Base-by-base conservation (phyloP, 2,888 invertebrate species). In the Ischnura elegans region DNA sequence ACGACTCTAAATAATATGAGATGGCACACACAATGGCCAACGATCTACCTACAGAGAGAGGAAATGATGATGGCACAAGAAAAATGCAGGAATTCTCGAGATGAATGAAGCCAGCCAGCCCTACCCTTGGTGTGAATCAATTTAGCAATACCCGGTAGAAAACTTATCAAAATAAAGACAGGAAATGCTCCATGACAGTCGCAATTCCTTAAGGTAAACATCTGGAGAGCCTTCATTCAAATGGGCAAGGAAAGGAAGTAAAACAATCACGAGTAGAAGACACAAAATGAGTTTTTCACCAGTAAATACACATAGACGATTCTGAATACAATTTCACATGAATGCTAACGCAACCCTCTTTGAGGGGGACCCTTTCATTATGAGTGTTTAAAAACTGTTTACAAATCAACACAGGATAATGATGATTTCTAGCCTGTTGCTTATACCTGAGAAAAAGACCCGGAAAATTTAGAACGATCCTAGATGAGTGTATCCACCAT, bases 371-470 rank as follows among this genome's bases (percentile, higher is more conserved):
- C 45, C 61, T 36, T 25, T 43, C 51, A 43, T 76, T 19, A 36
- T 90, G 90, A 90, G 90, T 90, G 90, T 90, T 43, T 87, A 51
- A 87, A 87, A 55, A 87, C 55, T 87, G 55, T 51, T 87, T 61
- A 90, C 55, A 90, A 90, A 55, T 45, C 55, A 90, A 36, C 36
- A 90, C 43, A 61, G 66, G 61, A 61, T 90, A 90, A 61, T 51
- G 90, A 90, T 90, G 90, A 90, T 90, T 90, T 90, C 90, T 90
- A 90, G 90, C 90, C 90, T 90, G 90, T 90, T 90, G 90, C 90
- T 66, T 90, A 90, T 90, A 90, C 90, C 90, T 90, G 90, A 90
- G 90, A 90, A 55, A 90, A 90, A 90, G 90, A 90, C 90, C 90
- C 90, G 90, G 90, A 90, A 61, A 90, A 90, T 90, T 43, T 90